A percentile compares a stretch with the other conserved stretches of the same genome.
Evolutionary conservation across 2,797 vertebrate species (phyloP).

Genomic region (Alcedo quadribrachys): DNA sequence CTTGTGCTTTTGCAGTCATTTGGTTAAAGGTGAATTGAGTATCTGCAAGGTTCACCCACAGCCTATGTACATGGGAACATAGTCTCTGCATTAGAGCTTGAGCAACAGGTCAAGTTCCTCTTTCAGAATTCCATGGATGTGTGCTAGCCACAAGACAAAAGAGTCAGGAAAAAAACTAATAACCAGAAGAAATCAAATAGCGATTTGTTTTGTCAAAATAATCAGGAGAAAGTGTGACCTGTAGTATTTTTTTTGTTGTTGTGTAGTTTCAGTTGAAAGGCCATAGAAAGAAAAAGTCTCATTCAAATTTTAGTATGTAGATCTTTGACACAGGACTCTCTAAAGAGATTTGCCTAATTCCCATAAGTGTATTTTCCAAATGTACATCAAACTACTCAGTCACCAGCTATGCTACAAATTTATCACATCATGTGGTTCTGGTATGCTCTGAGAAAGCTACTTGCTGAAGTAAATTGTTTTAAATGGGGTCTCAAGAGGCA

Average conservation of each 20-base stretch:
- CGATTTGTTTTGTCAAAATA: background rate
- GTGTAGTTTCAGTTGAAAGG: background rate
- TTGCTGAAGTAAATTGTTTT: background rate
- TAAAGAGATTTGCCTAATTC: background rate
- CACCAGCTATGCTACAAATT: background rate
- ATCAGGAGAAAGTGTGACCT: background rate
- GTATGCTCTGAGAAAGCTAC: background rate
- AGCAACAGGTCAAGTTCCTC: background rate
- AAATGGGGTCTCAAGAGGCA: background rate
- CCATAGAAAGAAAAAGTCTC: background rate
- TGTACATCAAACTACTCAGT: background rate
- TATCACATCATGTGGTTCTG: background rate
- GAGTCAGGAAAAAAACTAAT: background rate
- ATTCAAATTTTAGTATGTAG: background rate
- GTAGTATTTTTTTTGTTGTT: background rate
- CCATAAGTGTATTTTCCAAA: background rate
- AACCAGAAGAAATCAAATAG: background rate
- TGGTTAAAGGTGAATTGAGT: accelerated
- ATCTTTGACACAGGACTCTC: background rate
- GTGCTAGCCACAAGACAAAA: background rate
- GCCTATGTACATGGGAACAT: accelerated
- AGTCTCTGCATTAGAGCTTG: background rate
- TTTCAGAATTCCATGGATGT: background rate
- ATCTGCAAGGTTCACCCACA: background rate
- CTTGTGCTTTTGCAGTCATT: background rate